Percentiles rank a stretch among this genome's conserved stretches.
Conservation (phyloP, 2,888 invertebrate species). For the Agelastica alni region DNA sequence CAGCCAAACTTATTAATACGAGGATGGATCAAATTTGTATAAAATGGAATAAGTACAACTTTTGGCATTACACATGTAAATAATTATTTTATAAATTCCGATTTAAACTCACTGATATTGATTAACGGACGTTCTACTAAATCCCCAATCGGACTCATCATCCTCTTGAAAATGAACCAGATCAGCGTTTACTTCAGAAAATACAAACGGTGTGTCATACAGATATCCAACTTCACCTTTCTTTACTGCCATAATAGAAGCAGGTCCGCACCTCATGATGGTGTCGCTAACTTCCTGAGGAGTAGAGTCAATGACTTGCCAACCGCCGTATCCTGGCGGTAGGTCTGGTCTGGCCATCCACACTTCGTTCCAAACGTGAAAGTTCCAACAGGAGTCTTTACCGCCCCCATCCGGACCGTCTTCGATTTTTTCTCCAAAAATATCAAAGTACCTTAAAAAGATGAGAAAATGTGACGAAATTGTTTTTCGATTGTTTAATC, state of each 20-base stretch:
- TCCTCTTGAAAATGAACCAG: constrained; percentile 78
- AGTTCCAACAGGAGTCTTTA: constrained; percentile 76
- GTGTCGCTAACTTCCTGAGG: constrained; percentile 72
- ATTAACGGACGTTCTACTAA: constrained; percentile 70
- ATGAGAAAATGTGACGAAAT: too few species aligned
- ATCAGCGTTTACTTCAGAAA: constrained; percentile 78
- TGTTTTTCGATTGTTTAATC: too few species aligned
- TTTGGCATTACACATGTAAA: too few species aligned
- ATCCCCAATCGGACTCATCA: constrained; percentile 67
- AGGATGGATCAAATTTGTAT: too few species aligned
- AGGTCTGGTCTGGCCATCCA: constrained; percentile 78
- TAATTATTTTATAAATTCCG: too few species aligned
- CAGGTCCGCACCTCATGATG: constrained; percentile 66
- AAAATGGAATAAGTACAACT: too few species aligned
- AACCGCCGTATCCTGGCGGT: constrained; percentile 72
- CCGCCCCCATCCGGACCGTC: constrained; percentile 72
- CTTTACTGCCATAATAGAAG: constrained; percentile 70
- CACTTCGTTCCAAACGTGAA: constrained; percentile 82
- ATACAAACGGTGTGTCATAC: constrained; percentile 76
- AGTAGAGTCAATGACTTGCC: constrained; percentile 83
- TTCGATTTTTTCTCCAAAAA: constrained; percentile 68
- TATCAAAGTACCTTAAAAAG: constrained; percentile 65
- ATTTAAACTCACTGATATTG: constrained; percentile 69
- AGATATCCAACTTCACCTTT: constrained; percentile 66
- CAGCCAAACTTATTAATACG: too few species aligned